phyloP scores from a whole-genome alignment of 2,888 invertebrate species.

The Pristionchus maxplancki region DNA sequence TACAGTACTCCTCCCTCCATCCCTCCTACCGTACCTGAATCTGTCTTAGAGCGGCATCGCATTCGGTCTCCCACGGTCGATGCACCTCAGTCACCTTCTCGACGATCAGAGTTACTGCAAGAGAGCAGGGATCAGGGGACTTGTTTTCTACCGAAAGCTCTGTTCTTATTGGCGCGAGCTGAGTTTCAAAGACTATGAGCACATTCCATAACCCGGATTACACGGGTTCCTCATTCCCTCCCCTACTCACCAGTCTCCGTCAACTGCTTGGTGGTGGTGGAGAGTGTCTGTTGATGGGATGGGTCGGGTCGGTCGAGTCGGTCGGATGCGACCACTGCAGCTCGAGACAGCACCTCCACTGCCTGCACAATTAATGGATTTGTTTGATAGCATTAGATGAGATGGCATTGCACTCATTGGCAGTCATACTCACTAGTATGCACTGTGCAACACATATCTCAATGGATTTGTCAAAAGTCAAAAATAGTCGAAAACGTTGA shows the following conservation, averaged over 20 bases:
- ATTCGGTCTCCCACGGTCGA: constrained; percentile 95
- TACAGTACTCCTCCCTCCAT: background rate
- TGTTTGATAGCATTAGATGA: background rate
- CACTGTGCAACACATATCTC: background rate
- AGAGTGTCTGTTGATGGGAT: constrained; percentile 64
- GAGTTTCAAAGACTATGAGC: too few relatives aligned
- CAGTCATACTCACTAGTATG: background rate
- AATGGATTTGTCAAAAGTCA: background rate
- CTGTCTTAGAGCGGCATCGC: constrained; percentile 93
- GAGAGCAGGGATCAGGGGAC: background rate
- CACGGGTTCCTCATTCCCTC: constrained; percentile 84
- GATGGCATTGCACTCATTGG: background rate
- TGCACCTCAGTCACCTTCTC: constrained; percentile 90
- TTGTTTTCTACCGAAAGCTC: too few relatives aligned
- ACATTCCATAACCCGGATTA: too few relatives aligned
- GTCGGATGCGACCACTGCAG: constrained; percentile 58
- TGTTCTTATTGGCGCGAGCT: too few relatives aligned
- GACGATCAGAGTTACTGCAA: constrained; percentile 90
- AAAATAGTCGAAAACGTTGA: background rate
- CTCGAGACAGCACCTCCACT: constrained; percentile 63
- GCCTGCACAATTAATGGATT: constrained; percentile 55
- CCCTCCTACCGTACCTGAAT: constrained; percentile 83
- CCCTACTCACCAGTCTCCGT: constrained; percentile 55
- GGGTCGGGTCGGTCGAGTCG: constrained; percentile 42
- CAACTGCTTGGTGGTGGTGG: constrained; percentile 60